Conservation (phyloP, 2,113 vertebrate species). For the Semnornis frantzii region DNA sequence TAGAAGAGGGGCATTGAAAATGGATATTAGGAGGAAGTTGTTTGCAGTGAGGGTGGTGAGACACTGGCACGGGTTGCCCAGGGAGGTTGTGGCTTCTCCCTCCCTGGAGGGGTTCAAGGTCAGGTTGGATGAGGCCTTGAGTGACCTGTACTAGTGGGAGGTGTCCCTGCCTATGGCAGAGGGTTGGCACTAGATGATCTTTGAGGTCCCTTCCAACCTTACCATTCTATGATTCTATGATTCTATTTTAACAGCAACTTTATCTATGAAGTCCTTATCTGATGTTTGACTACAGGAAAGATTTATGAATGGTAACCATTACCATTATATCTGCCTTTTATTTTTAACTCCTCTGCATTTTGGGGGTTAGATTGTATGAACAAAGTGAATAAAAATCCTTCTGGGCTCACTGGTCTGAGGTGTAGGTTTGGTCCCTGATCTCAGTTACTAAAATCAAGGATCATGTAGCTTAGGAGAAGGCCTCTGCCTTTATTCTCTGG, state of each 20-base stretch:
- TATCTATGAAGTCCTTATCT: not conserved
- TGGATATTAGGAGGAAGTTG: no score
- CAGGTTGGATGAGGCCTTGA: no score
- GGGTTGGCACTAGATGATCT: no score
- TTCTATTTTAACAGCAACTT: not conserved
- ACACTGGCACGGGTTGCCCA: no score
- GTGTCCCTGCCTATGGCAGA: no score
- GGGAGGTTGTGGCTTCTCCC: no score
- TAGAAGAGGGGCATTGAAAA: no score
- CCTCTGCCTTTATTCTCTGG: conserved; percentile 41
- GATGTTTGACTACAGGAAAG: not conserved
- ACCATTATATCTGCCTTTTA: not conserved
- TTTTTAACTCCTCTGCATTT: not conserved
- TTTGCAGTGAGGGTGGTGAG: no score
- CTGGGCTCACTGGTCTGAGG: not conserved
- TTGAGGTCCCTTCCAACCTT: no score
- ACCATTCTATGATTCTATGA: no score
- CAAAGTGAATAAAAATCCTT: not conserved
- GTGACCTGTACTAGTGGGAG: no score
- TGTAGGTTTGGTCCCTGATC: conserved; percentile 1
- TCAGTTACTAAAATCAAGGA: conserved; percentile 24
- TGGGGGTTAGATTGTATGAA: not conserved
- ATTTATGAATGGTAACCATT: not conserved
- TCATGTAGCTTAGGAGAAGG: conserved; percentile 43
- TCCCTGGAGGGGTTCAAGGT: no score